Conservation (phyloP, 2,888 invertebrate species). For the Hipparchia semele region DNA sequence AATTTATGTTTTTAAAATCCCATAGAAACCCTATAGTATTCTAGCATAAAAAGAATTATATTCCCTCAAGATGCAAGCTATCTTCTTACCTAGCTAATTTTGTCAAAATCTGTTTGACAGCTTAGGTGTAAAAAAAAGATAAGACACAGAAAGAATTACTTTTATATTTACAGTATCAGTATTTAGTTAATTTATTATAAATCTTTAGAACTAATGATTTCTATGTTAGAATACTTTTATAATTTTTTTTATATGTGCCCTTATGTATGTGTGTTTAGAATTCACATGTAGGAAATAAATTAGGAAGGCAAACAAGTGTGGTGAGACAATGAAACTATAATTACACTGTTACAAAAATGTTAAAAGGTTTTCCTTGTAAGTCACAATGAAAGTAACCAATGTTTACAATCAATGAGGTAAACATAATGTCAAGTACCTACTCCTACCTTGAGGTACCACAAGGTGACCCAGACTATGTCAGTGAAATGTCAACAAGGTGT, state of each 20-base stretch:
- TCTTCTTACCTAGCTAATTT: no score
- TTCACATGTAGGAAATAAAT: neutral
- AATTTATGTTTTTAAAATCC: no score
- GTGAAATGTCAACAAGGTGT: conserved; percentile 75
- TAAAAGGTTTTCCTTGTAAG: conserved; percentile 38
- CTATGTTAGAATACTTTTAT: no score
- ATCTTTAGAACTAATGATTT: no score
- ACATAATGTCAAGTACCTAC: conserved; percentile 73
- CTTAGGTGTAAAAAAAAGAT: no score
- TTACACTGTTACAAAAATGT: conserved; percentile 18
- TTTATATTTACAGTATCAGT: no score
- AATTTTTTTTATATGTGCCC: neutral
- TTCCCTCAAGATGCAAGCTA: no score
- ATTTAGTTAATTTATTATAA: no score
- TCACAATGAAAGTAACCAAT: conserved; percentile 60
- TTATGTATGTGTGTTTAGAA: neutral
- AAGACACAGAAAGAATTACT: no score
- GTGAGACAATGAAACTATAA: conserved; percentile 14
- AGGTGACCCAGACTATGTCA: conserved; percentile 71
- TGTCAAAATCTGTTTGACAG: no score
- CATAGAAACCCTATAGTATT: no score
- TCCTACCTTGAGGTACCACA: conserved; percentile 77
- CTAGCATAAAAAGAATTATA: no score
- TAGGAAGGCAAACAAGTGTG: neutral
- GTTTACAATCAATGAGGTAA: conserved; percentile 55